Evolutionary conservation across 2,113 vertebrate genomes (phyloP), one percentile per base, ranked within the genome.

Genomic region (Sprattus sprattus): DNA sequence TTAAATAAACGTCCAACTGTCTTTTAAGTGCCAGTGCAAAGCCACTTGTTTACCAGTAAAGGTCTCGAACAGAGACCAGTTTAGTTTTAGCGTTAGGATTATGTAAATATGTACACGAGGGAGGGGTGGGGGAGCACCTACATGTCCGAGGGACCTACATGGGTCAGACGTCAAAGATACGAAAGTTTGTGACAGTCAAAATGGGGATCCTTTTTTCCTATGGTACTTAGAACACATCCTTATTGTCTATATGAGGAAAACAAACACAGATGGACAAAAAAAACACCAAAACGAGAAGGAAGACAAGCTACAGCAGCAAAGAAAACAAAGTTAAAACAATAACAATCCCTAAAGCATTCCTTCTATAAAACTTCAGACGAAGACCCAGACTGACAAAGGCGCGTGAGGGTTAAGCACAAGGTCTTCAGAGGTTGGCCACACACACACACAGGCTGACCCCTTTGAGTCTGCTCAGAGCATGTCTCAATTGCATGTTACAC

Each of bases 391-490:
- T 50, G 45, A 81, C 20, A 49, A 32, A 52, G 32, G 28, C n/a
- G 16, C 20, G 32, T 71, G 67, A 80, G 39, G 39, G 10, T 64
- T 64, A 78, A 32, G 32, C 22, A 18, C 45, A 45, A 84, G n/a
- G 22, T 84, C 44, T 52, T 80, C 64, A 80, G 84, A 64, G 81
- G 71, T 60, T 81, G 32, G 71, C 64, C 82, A 22, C n/a, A 60
- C 83, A 6, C 81, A 52, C 52, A 82, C 44, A 71, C 7, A 71
- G 20, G 18, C n/a, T 71, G 25, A 71, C 8, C 71, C 71, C 60
- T 71, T 78, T 82, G 54, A 44, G 28, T 64, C 28, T 57, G 3
- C 4, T 64, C 45, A 78, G 22, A 64, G 54, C 84, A 16, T 78
- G 44, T 78, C 71, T 39, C 39, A 32, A 78, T 39, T 44, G 46